phyloP scores from a whole-genome alignment of 23 tunicate genomes.

The Corella eumyota region DNA sequence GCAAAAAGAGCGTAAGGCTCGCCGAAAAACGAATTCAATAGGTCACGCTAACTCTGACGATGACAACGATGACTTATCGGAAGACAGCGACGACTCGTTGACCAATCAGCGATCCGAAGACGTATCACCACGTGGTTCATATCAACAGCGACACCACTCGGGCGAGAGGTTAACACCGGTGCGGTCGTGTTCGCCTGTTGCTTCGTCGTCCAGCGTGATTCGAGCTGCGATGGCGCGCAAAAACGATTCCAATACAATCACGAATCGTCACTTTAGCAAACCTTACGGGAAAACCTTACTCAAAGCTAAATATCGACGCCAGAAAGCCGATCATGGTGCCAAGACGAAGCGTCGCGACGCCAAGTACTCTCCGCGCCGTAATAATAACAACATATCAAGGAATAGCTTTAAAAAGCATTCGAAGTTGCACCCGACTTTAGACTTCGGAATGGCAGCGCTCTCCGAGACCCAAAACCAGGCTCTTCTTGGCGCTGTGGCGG shows the following conservation, averaged over 20 bases:
- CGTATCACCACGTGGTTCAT: not conserved
- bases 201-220: constrained; percentile 32
- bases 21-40: constrained; percentile 7
- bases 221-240: constrained; percentile 73
- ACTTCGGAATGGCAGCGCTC: constrained; percentile 22
- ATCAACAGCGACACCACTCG: not conserved
- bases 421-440: constrained; percentile 5
- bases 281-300: not conserved
- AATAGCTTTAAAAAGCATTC: too few relatives aligned
- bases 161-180: constrained; percentile 19
- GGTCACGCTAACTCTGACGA: constrained; percentile 2
- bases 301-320: constrained; percentile 2
- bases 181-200: constrained; percentile 38
- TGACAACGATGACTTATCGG: constrained; percentile 4
- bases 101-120: too few relatives aligned
- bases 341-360: constrained; percentile 2
- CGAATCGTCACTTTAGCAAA: too few relatives aligned
- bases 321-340: constrained; percentile 11
- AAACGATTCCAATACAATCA: constrained; percentile 30
- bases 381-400: too few relatives aligned
- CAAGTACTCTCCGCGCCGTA: not conserved
- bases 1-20: constrained; percentile 35
- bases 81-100: too few relatives aligned
- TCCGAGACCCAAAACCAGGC: constrained; percentile 29
- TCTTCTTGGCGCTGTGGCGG: constrained; percentile 1